Conservation (phyloP, 2,797 vertebrate species). For the Novumbra hubbsi region DNA sequence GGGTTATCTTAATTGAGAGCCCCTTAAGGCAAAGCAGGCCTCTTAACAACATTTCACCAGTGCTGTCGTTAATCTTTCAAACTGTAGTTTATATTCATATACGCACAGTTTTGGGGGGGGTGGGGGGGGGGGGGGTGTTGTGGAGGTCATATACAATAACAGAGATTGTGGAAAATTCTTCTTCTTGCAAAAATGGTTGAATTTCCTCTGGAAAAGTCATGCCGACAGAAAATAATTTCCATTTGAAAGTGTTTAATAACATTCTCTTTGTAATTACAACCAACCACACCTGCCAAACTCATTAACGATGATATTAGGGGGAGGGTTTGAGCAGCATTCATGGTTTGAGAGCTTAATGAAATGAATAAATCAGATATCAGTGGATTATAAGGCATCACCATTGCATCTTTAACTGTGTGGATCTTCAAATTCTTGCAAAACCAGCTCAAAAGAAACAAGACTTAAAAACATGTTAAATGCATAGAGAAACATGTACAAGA, state of each 20-base stretch:
- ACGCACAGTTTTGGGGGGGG: no score
- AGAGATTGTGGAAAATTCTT: no score
- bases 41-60: constrained; percentile 16
- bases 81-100: no score
- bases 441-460: neutral
- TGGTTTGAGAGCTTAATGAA: constrained; percentile 31
- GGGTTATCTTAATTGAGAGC: constrained; percentile 14
- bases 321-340: constrained; percentile 29
- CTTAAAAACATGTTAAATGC: neutral
- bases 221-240: constrained; percentile 44
- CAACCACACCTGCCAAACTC: constrained; percentile 44
- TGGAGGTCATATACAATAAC: neutral
- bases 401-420: neutral
- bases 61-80: no score
- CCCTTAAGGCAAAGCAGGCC: constrained; percentile 11
- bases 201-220: constrained; percentile 22
- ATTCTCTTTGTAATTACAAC: constrained; percentile 38
- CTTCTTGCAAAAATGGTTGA: no score
- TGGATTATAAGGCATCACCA: neutral
- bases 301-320: constrained; percentile 44
- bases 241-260: constrained; percentile 46
- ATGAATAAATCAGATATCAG: neutral
- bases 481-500: neutral
- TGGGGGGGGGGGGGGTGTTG: no score
- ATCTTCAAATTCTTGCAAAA: neutral